Conservation (phyloP, 1,140 invertebrate species). For the Micrasema minimum region DNA sequence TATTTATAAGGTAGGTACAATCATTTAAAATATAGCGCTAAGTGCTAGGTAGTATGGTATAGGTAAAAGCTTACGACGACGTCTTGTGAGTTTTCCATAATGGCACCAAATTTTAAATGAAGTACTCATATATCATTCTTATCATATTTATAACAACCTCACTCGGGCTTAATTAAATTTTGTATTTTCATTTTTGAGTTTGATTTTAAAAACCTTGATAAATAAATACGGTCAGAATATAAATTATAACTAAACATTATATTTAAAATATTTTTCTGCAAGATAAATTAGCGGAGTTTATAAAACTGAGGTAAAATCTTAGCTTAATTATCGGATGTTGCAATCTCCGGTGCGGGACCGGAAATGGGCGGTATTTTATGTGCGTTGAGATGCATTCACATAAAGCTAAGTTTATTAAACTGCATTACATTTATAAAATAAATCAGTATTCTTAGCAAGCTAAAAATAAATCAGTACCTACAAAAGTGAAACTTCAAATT, state of each 20-base stretch:
- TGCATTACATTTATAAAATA: too few relatives aligned
- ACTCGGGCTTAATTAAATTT: not conserved
- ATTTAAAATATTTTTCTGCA: not conserved
- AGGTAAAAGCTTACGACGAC: too few relatives aligned
- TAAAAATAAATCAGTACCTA: too few relatives aligned
- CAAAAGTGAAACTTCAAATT: too few relatives aligned
- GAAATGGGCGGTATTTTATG: slow-evolving; percentile 43
- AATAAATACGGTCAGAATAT: not conserved
- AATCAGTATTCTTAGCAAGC: too few relatives aligned
- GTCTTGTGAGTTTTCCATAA: too few relatives aligned
- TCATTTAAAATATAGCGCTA: too few relatives aligned
- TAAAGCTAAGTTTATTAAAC: too few relatives aligned
- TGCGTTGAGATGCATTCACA: slow-evolving; percentile 29
- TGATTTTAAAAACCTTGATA: not conserved
- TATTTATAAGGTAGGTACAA: too few relatives aligned
- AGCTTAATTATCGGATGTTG: slow-evolving; percentile 17
- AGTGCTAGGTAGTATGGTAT: too few relatives aligned
- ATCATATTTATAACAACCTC: not conserved
- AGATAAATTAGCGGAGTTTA: not conserved
- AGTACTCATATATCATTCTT: too few relatives aligned
- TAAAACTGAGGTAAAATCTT: not conserved
- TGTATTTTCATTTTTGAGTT: not conserved
- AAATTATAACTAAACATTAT: not conserved
- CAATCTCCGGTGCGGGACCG: slow-evolving; percentile 39
- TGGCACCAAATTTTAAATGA: too few relatives aligned